These are phyloP conservation scores for Rhorus exstirpatorius DNA, from an alignment of 2,888 invertebrate genomes.

Conservation along the genomic window DNA sequence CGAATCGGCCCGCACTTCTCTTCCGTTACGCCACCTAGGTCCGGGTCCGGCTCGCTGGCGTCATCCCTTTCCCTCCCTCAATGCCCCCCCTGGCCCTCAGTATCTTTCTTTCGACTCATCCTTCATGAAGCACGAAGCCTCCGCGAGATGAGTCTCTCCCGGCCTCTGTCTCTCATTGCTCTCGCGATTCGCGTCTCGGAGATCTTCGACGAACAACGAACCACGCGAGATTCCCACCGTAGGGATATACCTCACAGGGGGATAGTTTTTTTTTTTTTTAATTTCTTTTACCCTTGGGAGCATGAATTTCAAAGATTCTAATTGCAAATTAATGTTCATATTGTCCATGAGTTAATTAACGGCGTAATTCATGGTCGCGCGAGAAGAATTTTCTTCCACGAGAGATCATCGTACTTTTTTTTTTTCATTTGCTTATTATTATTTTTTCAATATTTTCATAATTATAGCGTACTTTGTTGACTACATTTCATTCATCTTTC, in stretches of 20 bases:
- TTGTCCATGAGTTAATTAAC: too few species aligned
- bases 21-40: conserved; percentile 84
- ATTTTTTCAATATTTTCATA: too few species aligned
- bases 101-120: conserved; percentile 36
- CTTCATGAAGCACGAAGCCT: conserved; percentile 44
- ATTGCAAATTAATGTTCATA: too few species aligned
- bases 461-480: too few species aligned
- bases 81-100: conserved; percentile 22
- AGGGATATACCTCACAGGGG: neutral
- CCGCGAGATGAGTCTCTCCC: conserved; percentile 26
- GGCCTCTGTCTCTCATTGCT: conserved; percentile 39
- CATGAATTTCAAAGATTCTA: conserved; percentile 4
- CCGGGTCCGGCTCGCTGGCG: conserved; percentile 81
- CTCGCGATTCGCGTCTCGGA: conserved; percentile 37
- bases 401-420: too few species aligned
- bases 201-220: conserved; percentile 29
- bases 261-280: neutral
- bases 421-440: too few species aligned
- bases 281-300: too few species aligned
- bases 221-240: conserved; percentile 1
- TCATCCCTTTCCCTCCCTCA: conserved; percentile 76
- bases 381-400: too few species aligned
- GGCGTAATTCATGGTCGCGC: too few species aligned
- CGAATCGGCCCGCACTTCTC: conserved; percentile 78
- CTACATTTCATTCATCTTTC: too few species aligned